Percentiles rank a stretch among this genome's conserved stretches.
These are phyloP conservation scores for Serilophus lunatus DNA, from an alignment of 2,113 vertebrate genomes.

Conservation along the genomic window DNA sequence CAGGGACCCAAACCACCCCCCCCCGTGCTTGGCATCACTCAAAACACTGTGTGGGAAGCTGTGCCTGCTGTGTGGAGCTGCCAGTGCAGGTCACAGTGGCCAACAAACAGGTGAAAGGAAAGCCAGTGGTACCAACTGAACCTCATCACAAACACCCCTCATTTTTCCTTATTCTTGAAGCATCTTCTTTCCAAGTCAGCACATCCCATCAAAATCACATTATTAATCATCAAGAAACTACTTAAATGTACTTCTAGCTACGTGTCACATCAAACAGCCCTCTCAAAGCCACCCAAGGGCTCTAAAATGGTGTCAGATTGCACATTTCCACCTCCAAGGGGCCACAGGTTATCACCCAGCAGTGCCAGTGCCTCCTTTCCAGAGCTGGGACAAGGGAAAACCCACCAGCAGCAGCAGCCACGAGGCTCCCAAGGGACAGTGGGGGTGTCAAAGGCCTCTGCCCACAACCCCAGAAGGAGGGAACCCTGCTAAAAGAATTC, in stretches of 20 bases:
- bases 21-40: not conserved
- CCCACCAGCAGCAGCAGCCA: not conserved
- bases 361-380: not conserved
- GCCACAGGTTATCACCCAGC: fast-evolving
- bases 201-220: not conserved
- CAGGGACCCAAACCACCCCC: fast-evolving
- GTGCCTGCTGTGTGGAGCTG: not conserved
- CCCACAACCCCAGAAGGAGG: not conserved
- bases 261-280: fast-evolving
- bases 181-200: not conserved
- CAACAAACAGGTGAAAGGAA: not conserved
- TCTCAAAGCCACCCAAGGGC: not conserved
- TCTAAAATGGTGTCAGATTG: no score
- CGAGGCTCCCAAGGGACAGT: not conserved
- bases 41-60: not conserved
- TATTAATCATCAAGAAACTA: not conserved
- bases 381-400: not conserved
- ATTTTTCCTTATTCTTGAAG: not conserved
- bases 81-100: not conserved
- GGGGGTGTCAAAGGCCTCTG: not conserved
- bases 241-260: not conserved
- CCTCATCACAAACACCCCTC: not conserved
- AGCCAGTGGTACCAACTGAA: not conserved
- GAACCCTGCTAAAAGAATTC: not conserved
- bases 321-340: not conserved